These are phyloP conservation scores for Drosophila borealis DNA, from an alignment of 2,888 invertebrate species.

Conservation along the genomic window DNA sequence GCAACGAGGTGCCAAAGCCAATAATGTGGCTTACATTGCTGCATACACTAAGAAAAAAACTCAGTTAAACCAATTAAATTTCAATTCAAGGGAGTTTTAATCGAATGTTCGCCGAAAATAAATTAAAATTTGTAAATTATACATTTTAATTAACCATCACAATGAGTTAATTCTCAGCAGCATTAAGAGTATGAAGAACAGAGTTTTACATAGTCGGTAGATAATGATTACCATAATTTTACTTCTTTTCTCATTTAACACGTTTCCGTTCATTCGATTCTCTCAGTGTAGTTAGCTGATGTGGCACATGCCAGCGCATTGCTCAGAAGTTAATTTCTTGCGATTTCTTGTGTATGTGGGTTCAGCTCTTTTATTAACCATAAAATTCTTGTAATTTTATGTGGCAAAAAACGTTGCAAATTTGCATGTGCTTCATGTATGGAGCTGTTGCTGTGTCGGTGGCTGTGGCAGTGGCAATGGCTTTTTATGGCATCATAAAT, in stretches of 20 bases:
- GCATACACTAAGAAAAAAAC: slow-evolving; percentile 30
- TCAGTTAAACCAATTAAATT: background rate
- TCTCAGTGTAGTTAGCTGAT: slow-evolving; percentile 22
- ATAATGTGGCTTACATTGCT: slow-evolving; percentile 42
- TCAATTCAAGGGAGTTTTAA: background rate
- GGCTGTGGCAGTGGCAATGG: slow-evolving; percentile 10
- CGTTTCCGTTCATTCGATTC: slow-evolving; percentile 6
- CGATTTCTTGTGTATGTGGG: slow-evolving; percentile 49
- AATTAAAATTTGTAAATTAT: too few species aligned
- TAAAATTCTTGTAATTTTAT: slow-evolving; percentile 78
- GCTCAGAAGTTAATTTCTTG: slow-evolving; percentile 60
- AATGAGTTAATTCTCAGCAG: too few species aligned
- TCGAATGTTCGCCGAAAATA: background rate
- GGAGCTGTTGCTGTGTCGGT: slow-evolving; percentile 26
- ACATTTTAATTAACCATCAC: too few species aligned
- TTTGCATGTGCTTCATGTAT: slow-evolving; percentile 66
- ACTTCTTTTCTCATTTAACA: background rate
- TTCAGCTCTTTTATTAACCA: slow-evolving; percentile 65
- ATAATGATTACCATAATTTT: background rate
- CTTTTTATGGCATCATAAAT: slow-evolving; percentile 65
- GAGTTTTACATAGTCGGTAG: too few species aligned
- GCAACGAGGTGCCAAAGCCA: slow-evolving; percentile 54
- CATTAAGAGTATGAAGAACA: too few species aligned
- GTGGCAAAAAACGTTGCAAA: slow-evolving; percentile 73
- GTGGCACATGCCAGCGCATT: slow-evolving; percentile 66